Evolutionary conservation across 2,113 vertebrate genomes (phyloP), one percentile per base, ranked within the genome.

Genomic region (Sakesphorus luctuosus): DNA sequence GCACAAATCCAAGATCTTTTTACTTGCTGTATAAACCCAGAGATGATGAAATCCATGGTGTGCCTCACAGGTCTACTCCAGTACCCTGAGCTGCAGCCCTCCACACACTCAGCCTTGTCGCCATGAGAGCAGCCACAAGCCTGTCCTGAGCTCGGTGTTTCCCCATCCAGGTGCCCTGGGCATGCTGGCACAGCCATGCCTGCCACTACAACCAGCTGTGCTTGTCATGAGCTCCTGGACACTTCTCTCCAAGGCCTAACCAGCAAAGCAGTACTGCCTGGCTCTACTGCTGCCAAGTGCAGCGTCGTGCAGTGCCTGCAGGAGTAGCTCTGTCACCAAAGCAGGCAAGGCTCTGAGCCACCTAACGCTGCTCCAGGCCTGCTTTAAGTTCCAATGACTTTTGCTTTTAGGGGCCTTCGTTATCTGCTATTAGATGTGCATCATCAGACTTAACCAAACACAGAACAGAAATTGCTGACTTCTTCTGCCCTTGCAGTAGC

Each of bases 231-330:
- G 16, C 36, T 72, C 52, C 65, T 44, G 24, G 65, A 58, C 33
- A 4, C 40, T 33, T 15, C 47, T 56, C 25, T 43, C 23, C 47
- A 52, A 46, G 43, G 52, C 50, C 5, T 11, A 28, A 55, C 38
- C 2, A 5, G 26, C 0, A 0, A 21, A 6, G 31, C 0, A 0
- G 18, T 4, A 44, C 2, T 16, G 15, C 53, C 52, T 1, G 0
- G 47, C 66, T 33, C 35, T 52, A 1, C 52, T n/a, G 46, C 46
- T 77, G 47, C 0, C 0, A 16, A 49, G 11, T 3, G 29, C 55
- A 46, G 58, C 12, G 49, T 8, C 20, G 28, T 1, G 5, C 47
- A 29, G 19, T 12, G 44, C 40, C 56, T 2, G 2, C 40, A 75
- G 35, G 36, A 56, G 29, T 9, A 58, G 36, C 65, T 50, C n/a